Percentiles rank a stretch among this genome's conserved stretches.
Evolutionary conservation across 2,888 invertebrate genomes (phyloP).

Genomic region (Axea sp.): DNA sequence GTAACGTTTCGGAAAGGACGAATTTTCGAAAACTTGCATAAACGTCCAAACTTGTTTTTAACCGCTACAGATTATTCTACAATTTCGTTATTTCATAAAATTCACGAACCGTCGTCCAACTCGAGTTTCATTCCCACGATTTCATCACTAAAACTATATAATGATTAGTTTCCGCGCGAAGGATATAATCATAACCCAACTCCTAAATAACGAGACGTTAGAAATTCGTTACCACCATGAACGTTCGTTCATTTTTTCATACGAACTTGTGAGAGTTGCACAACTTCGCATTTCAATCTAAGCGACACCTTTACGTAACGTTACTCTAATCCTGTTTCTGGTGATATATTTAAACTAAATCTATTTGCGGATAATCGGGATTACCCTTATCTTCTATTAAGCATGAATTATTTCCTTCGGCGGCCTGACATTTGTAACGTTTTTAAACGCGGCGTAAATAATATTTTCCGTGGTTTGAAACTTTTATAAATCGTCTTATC

Average conservation of each 20-base stretch:
- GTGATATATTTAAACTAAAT: slow-evolving; percentile 13
- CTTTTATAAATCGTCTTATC: neutral
- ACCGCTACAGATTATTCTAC: too few relatives aligned
- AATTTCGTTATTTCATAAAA: slow-evolving; percentile 56
- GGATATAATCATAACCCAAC: slow-evolving; percentile 32
- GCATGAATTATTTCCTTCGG: neutral
- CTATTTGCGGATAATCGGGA: slow-evolving; percentile 13
- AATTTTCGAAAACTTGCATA: too few relatives aligned
- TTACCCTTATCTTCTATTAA: neutral
- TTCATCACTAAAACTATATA: slow-evolving; percentile 35
- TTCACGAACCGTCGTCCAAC: too few relatives aligned
- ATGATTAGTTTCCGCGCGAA: slow-evolving; percentile 53
- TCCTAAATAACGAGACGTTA: slow-evolving; percentile 13
- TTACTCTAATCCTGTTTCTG: neutral
- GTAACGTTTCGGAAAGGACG: too few relatives aligned
- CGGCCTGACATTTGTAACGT: slow-evolving; percentile 3
- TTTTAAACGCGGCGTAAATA: neutral
- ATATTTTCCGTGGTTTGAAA: neutral
- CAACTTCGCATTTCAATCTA: too few relatives aligned
- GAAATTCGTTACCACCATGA: slow-evolving; percentile 23
- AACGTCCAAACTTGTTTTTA: neutral
- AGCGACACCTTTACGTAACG: neutral
- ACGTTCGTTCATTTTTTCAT: slow-evolving; percentile 7
- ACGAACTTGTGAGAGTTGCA: too few relatives aligned
- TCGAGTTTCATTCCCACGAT: slow-evolving; percentile 47